phyloP scores from a whole-genome alignment of 2,888 invertebrate species.

The Patella pellucida region DNA sequence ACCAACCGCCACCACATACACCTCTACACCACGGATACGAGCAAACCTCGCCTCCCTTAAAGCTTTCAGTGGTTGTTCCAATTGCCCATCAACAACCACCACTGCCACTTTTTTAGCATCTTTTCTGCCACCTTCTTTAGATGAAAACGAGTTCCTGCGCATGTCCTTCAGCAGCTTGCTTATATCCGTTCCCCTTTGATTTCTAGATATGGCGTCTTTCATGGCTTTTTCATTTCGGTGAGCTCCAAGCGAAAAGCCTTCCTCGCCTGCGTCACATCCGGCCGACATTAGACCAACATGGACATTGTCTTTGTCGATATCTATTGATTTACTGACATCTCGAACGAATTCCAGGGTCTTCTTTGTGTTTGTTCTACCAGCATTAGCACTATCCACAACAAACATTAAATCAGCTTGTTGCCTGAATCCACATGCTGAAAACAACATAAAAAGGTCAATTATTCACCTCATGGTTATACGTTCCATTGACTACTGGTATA shows the following conservation, averaged over 20 bases:
- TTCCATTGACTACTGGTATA: no score
- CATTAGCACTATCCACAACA: slow-evolving; percentile 57
- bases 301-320: slow-evolving; percentile 52
- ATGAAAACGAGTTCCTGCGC: slow-evolving; percentile 46
- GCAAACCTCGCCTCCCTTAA: slow-evolving; percentile 53
- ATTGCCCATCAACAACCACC: slow-evolving; percentile 54
- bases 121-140: slow-evolving; percentile 42
- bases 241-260: slow-evolving; percentile 41
- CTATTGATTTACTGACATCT: slow-evolving; percentile 45
- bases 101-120: slow-evolving; percentile 56
- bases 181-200: slow-evolving; percentile 43
- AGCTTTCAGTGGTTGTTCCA: slow-evolving; percentile 52
- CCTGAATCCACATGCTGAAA: slow-evolving; percentile 54
- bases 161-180: slow-evolving; percentile 49
- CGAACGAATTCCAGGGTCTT: slow-evolving; percentile 52
- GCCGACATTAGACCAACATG: slow-evolving; percentile 58
- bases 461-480: no score
- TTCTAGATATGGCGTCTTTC: slow-evolving; percentile 34
- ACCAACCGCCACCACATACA: slow-evolving; percentile 53
- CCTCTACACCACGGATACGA: slow-evolving; percentile 55
- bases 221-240: slow-evolving; percentile 34
- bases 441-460: not conserved
- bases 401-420: slow-evolving; percentile 62
- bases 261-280: slow-evolving; percentile 43
- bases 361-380: slow-evolving; percentile 54